Base-by-base conservation (phyloP, 2,797 vertebrate species). In the Urosaurus nigricauda region DNA sequence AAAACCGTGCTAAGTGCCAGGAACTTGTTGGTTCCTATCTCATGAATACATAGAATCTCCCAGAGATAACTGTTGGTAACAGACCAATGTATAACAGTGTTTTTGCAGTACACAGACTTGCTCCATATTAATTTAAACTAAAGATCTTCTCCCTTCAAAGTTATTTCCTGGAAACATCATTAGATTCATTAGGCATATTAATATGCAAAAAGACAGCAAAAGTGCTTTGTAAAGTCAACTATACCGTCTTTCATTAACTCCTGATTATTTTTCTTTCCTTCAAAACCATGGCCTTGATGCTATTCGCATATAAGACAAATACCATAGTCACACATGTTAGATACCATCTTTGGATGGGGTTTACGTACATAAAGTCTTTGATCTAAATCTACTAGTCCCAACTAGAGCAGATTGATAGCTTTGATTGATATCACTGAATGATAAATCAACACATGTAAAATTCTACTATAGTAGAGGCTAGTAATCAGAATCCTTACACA, bases 1-100 rank as follows among this genome's bases (percentile, higher is more conserved):
- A 47, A 53, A 63, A 90, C 73, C 1, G 65, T 79, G 83, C 63
- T 79, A 80, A 85, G 70, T 5, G 77, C 71, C 16, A 68, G 71
- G 14, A 71, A 4, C 24, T 21, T n/a, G 58, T 19, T 83, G 77
- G 53, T 35, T 63, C 86, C 51, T 56, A 43, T 71, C 40, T 56
- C 51, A 43, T 16, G 80, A 83, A 77, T 35, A 43, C 68, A 74
- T 17, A 60, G 56, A 32, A 70, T 19, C 68, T 47, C 56, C 1
- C 2, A 73, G 35, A 73, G 35, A 3, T n/a, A 70, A 47, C 35
- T 84, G 85, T 21, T 88, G 70, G 79, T 3, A 24, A 40, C 12
- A 37, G 58, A 74, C 85, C 83, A 4, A 65, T 80, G 75, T 12
- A 16, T 24, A 89, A 65, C 80, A 5, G 16, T 11, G 79, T 65